Evolutionary conservation across 2,888 invertebrate genomes (phyloP), one percentile per base, ranked within the genome.

Genomic region (Tupiocoris notatus): DNA sequence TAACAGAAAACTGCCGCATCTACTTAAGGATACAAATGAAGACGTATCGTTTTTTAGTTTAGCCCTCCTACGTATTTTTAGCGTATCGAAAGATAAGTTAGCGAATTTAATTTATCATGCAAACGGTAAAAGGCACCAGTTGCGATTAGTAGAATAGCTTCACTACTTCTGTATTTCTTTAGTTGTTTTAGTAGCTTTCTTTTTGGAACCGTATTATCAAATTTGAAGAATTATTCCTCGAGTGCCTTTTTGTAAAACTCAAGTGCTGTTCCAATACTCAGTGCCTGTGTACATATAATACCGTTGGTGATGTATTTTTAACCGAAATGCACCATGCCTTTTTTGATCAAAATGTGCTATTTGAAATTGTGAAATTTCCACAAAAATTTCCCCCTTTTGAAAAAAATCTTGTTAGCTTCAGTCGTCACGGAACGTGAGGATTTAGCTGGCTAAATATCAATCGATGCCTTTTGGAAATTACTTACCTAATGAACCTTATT

Each of bases 251-350:
- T 67, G 54, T 54, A 70, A 70, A 70, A 59, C 57, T 57, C 22
- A 70, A 70, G 70, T 70, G 70, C 70, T 70, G 59, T 70, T 70
- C 59, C 70, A 59, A 70, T 63, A 70, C 70, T 70, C 70, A 70
- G 70, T 70, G 70, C 70, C 70, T 70, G 24, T 70, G 70, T 70
- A 70, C 20, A 70, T 70, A 70, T 24, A 54, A 12, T 39, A 39
- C 39, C 39, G 39, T 39, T 39, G 39, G 39, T 39, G 39, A 39
- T 39, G 39, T 39, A 39, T 39, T 39, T 39, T 39, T 39, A 39
- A 39, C 39, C 12, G 39, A 7, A 39, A 12, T 39, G 39, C 39
- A 39, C 3, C 39, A 39, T 7, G 39, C 39, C 39, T 39, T 39
- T 39, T 39, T 39, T 12, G 39, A 39, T 7, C 3, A 39, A 39